Evolutionary conservation across 2,797 vertebrate genomes (phyloP), one percentile per base, ranked within the genome.

Genomic region (Ptychadena robeensis): DNA sequence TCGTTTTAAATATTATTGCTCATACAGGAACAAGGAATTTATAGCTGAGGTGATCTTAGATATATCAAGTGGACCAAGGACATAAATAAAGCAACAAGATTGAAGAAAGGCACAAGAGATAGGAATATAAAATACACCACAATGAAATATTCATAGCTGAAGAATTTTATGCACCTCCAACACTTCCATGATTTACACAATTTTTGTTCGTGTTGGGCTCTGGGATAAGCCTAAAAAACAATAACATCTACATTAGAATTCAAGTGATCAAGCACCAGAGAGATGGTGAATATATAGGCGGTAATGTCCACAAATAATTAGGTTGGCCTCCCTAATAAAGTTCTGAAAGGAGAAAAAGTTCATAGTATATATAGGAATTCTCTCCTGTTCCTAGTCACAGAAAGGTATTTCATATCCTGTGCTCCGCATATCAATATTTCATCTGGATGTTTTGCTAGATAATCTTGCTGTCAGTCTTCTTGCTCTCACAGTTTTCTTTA

Each of bases 101-200:
- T 90, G 86, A 76, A 82, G 86, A 91, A 86, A 91, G 87, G 89
- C 85, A 85, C 86, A 89, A 84, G 73, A 91, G 88, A 88, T 85
- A 86, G 87, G 85, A 86, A 91, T 91, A 91, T 90, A 91, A 91
- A 93, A 87, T 84, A 85, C 84, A 85, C 53, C 82, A 81, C 88
- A 89, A 91, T 91, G 90, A 91, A 91, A 92, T 91, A 91, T 92
- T 93, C 88, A 92, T 88, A 85, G 76, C 87, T 79, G 87, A 84
- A 87, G 84, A 82, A 53, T 88, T 92, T 94, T 91, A 90, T 87
- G 87, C 87, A 91, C 87, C 80, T 92, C 85, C 83, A 89, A 80
- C 79, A 87, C 85, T 87, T 83, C 34, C 32, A 78, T 90, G 88
- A 92, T 93, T 92, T 92, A 90, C 76, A 74, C 34, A 22, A 77